A percentile compares a stretch with the other conserved stretches of the same genome.
These are phyloP conservation scores for Napeogenes sylphis DNA, from an alignment of 2,888 invertebrate species.

Conservation along the genomic window DNA sequence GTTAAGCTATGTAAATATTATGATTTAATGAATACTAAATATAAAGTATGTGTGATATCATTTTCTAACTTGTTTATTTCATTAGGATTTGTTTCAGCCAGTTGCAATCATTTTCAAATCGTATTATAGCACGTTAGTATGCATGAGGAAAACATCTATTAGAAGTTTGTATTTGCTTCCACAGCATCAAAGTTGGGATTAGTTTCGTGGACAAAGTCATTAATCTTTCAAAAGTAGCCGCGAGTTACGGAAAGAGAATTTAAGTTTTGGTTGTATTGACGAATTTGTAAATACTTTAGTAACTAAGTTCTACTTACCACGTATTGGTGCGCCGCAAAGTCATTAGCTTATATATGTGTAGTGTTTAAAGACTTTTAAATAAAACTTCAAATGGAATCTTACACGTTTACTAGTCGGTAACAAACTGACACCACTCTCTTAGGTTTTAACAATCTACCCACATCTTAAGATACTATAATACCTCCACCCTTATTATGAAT, in stretches of 20 bases:
- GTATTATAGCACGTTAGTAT: constrained; percentile 39
- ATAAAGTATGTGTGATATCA: too few relatives aligned
- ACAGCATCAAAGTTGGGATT: constrained; percentile 35
- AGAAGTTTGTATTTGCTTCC: constrained; percentile 59
- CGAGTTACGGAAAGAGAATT: not conserved
- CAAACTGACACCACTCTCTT: too few relatives aligned
- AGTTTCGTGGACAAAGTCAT: constrained; percentile 19
- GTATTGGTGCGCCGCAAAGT: too few relatives aligned
- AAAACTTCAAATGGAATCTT: too few relatives aligned
- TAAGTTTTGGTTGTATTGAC: not conserved
- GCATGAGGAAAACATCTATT: constrained; percentile 57
- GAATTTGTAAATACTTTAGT: not conserved
- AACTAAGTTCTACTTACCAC: constrained; percentile 2
- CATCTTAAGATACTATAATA: too few relatives aligned
- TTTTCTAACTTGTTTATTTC: constrained; percentile 9
- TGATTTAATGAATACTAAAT: too few relatives aligned
- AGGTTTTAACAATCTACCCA: too few relatives aligned
- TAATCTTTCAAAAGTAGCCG: constrained; percentile 21
- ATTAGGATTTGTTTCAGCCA: constrained; percentile 6
- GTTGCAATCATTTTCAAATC: constrained; percentile 1
- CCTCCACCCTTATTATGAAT: too few relatives aligned
- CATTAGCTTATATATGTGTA: too few relatives aligned
- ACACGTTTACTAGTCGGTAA: too few relatives aligned
- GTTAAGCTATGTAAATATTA: too few relatives aligned
- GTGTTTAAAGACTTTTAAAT: too few relatives aligned